Evolutionary conservation across 2,113 vertebrate species (phyloP).

Genomic region (Emydura subglobosa): DNA sequence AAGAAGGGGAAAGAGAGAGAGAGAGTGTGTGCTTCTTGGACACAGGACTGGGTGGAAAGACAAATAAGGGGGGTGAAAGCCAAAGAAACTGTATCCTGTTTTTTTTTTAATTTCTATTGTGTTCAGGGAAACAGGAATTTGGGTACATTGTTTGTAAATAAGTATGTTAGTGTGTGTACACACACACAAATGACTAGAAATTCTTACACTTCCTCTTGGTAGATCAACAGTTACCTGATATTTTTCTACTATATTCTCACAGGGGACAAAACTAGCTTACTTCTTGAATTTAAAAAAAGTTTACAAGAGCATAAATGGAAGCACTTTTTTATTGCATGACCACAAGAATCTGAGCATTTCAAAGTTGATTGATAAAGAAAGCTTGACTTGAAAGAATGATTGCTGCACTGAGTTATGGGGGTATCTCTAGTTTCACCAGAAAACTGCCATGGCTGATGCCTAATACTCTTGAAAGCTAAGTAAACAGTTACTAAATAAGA

Average conservation of each 20-base stretch:
- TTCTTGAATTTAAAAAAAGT: not conserved
- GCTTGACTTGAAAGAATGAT: not conserved
- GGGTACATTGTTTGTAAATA: not conserved
- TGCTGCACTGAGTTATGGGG: not conserved
- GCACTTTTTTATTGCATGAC: not conserved
- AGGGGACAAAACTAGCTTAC: not conserved
- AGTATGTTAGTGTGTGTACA: not conserved
- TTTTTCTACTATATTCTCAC: not conserved
- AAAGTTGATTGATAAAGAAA: not conserved
- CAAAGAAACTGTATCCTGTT: not conserved
- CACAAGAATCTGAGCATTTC: not conserved
- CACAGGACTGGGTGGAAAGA: not conserved
- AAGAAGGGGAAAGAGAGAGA: not conserved
- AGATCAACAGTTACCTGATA: not conserved
- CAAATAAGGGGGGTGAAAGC: not conserved
- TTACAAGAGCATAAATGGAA: not conserved
- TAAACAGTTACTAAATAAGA: not conserved
- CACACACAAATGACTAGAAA: not conserved
- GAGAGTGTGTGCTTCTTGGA: not conserved
- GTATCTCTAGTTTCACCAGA: not conserved
- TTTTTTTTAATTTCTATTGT: not conserved
- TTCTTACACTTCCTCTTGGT: not conserved
- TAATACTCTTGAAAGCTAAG: not conserved
- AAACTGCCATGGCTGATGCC: too few species aligned
- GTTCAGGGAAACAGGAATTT: not conserved